These are phyloP conservation scores for Echeneis naucrates DNA, from an alignment of 2,797 vertebrate species.

Conservation along the genomic window DNA sequence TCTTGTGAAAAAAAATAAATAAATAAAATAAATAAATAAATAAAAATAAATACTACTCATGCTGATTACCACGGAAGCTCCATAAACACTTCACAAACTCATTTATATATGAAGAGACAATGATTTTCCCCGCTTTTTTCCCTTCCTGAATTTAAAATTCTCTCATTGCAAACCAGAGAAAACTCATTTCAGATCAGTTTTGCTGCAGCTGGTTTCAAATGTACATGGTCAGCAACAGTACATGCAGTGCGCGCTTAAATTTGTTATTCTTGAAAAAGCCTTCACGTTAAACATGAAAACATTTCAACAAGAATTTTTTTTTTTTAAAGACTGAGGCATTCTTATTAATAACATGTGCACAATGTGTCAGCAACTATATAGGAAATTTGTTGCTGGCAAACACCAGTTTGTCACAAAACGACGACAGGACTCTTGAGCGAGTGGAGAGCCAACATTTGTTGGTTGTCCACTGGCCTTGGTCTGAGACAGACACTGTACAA, in stretches of 20 bases:
- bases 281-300: slow-evolving; percentile 70
- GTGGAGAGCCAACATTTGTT: slow-evolving; percentile 72
- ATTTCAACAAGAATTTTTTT: slow-evolving; percentile 56
- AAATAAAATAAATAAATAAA: too few species aligned
- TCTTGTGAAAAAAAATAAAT: too few species aligned
- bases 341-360: slow-evolving; percentile 66
- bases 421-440: slow-evolving; percentile 54
- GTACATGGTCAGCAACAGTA: slow-evolving; percentile 77
- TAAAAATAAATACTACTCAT: slow-evolving; percentile 32
- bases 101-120: not conserved
- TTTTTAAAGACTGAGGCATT: slow-evolving; percentile 37
- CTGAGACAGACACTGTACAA: slow-evolving; percentile 59
- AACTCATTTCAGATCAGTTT: slow-evolving; percentile 74
- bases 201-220: slow-evolving; percentile 89
- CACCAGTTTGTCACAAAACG: slow-evolving; percentile 47
- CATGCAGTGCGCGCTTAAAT: slow-evolving; percentile 81
- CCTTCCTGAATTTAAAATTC: slow-evolving; percentile 24
- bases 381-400: slow-evolving; percentile 41
- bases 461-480: slow-evolving; percentile 63
- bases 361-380: slow-evolving; percentile 52
- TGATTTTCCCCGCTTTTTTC: not conserved
- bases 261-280: slow-evolving; percentile 74
- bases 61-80: slow-evolving; percentile 21
- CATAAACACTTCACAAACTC: slow-evolving; percentile 7
- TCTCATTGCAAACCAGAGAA: slow-evolving; percentile 25